Evolutionary conservation across 2,888 invertebrate species (phyloP).

Genomic region (Seira sanloemensis): DNA sequence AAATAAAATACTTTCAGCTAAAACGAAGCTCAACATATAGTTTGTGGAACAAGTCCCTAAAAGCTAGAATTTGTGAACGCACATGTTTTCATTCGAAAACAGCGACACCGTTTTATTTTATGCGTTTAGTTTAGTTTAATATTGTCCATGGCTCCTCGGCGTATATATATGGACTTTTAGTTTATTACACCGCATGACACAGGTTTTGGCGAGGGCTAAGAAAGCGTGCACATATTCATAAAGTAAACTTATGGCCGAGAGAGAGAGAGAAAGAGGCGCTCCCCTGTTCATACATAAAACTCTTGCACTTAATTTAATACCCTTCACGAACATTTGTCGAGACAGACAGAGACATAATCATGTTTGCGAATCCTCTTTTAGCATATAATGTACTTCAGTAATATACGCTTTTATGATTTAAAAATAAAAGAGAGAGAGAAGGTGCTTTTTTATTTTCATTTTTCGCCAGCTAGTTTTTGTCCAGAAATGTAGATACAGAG

Average conservation of each 20-base stretch:
- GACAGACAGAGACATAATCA: not conserved
- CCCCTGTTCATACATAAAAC: constrained; percentile 21
- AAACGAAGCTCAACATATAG: not conserved
- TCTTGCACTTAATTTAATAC: constrained; percentile 43
- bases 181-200: too few species aligned
- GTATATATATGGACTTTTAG: not conserved
- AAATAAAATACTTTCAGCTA: not conserved
- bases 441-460: too few species aligned
- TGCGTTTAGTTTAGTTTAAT: too few species aligned
- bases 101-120: too few species aligned
- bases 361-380: not conserved
- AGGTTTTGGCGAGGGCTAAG: too few species aligned
- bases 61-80: constrained; percentile 1
- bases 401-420: not conserved
- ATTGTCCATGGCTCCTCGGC: constrained; percentile 6
- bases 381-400: not conserved
- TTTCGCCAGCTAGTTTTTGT: too few species aligned
- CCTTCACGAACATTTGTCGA: constrained; percentile 16
- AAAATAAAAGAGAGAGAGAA: too few species aligned
- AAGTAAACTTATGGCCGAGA: not conserved
- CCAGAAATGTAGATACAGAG: not conserved
- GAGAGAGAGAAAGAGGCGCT: constrained; percentile 2
- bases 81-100: constrained; percentile 15
- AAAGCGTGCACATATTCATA: not conserved
- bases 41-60: not conserved